Conservation (phyloP, 2,113 vertebrate genomes). For the Apaloderma vittatum region DNA sequence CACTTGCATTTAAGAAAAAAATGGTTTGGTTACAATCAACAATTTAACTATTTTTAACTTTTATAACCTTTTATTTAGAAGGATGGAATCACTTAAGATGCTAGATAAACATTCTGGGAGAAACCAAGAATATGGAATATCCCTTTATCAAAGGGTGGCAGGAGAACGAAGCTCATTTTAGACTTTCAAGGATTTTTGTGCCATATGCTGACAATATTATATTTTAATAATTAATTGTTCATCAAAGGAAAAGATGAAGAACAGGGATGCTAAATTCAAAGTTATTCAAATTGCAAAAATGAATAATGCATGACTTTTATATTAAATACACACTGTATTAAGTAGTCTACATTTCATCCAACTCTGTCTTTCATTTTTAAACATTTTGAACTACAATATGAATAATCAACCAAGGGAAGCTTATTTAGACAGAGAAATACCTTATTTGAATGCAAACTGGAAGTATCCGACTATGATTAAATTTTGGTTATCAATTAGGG, state of each 20-base stretch:
- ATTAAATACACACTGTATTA: slow-evolving; percentile 89
- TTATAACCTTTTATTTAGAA: slow-evolving; percentile 38
- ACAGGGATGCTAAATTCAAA: slow-evolving; percentile 86
- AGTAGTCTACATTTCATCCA: slow-evolving; percentile 83
- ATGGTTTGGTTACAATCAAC: slow-evolving; percentile 6
- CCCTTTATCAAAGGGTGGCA: slow-evolving; percentile 60
- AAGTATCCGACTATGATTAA: slow-evolving; percentile 75
- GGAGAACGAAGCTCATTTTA: slow-evolving; percentile 66
- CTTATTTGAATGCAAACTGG: slow-evolving; percentile 81
- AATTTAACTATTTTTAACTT: slow-evolving; percentile 43
- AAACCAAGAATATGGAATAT: neutral
- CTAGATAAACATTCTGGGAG: slow-evolving; percentile 20
- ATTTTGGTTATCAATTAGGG: slow-evolving; percentile 82
- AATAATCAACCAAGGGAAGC: slow-evolving; percentile 81
- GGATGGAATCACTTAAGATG: slow-evolving; percentile 36
- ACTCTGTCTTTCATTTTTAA: slow-evolving; percentile 84
- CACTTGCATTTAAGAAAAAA: neutral
- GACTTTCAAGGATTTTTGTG: slow-evolving; percentile 73
- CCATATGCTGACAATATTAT: slow-evolving; percentile 84
- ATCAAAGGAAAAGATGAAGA: slow-evolving; percentile 85
- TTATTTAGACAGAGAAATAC: slow-evolving; percentile 81
- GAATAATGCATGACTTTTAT: slow-evolving; percentile 90
- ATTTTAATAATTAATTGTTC: slow-evolving; percentile 91
- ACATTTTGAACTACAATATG: slow-evolving; percentile 83
- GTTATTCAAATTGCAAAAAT: slow-evolving; percentile 85